Evolutionary conservation across 2,113 vertebrate species (phyloP), one percentile per base, ranked within the genome.

Genomic region (Notarius quadriscutis): DNA sequence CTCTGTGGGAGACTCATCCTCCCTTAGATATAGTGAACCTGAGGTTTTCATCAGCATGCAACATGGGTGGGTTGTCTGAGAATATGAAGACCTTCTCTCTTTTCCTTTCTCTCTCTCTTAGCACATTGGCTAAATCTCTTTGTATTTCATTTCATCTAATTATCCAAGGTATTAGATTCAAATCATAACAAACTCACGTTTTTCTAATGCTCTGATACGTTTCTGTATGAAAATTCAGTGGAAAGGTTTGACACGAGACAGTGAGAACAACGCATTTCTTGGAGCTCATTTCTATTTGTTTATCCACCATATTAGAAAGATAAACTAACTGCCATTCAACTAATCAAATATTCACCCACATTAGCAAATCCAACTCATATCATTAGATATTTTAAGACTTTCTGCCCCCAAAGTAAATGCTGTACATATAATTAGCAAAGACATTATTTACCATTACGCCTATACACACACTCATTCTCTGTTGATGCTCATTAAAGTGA

Each of bases 21-120:
- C 87, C 92, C 92, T 92, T 91, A 89, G 92, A 91, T 91, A 91
- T 90, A 90, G 80, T 88, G 89, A 84, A 88, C 89, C 92, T 57
- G 82, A 92, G 91, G 90, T 89, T 92, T 92, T 91, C 91, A 93
- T 94, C 91, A 90, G 92, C 91, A 93, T 93, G 90, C 89, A 90
- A 87, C 53, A 75, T 90, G 86, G 84, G 88, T 89, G 90, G 87
- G 87, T 81, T 77, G 81, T 91, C 87, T 85, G 55, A 53, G 6
- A 34, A 63, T 74, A 81, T 60, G 84, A 88, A 51, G 60, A 84
- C 86, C 87, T 55, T 53, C 50, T 17, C 7, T 30, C 48, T 34
- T 27, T 51, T 7, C 27, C 81, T 30, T 41, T 27, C 50, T 27
- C 62, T 22, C 83, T 57, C 51, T 84, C n/a, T 27, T 25, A 30